Conservation (phyloP, 2,113 vertebrate species). For the Rhodinocichla rosea region DNA sequence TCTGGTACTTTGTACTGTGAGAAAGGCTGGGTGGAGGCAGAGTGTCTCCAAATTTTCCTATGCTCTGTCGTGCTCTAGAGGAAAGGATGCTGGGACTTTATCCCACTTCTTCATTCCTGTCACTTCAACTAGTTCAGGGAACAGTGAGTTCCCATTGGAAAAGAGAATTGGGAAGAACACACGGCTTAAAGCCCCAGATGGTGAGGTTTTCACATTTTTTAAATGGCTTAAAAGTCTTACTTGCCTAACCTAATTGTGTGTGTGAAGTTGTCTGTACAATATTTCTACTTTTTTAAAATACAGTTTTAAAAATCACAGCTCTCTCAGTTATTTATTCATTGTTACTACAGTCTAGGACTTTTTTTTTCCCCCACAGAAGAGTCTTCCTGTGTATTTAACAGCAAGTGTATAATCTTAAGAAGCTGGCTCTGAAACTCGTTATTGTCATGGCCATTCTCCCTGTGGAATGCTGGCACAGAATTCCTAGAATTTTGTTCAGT, state of each 20-base stretch:
- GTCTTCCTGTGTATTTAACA: neutral
- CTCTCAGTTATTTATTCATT: neutral
- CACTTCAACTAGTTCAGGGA: neutral
- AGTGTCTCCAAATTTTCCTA: fast-evolving
- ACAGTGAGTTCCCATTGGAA: neutral
- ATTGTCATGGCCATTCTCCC: fast-evolving
- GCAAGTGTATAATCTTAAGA: neutral
- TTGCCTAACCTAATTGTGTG: neutral
- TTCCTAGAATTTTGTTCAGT: neutral
- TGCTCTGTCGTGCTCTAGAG: fast-evolving
- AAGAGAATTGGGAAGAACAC: neutral
- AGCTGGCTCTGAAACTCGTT: neutral
- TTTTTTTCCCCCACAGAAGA: neutral
- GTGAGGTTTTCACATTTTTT: neutral
- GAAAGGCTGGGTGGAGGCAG: neutral
- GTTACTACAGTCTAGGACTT: neutral
- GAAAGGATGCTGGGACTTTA: neutral
- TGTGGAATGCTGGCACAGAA: neutral
- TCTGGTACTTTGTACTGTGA: fast-evolving
- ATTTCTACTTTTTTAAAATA: neutral
- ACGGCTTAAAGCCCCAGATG: neutral
- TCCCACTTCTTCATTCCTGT: neutral
- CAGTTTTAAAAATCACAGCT: neutral
- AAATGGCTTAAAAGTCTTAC: neutral
- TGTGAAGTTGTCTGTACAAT: neutral